Percentiles rank a stretch among this genome's conserved stretches.
phyloP scores from a whole-genome alignment of 2,113 vertebrate genomes.

The Xiphophorus couchianus region DNA sequence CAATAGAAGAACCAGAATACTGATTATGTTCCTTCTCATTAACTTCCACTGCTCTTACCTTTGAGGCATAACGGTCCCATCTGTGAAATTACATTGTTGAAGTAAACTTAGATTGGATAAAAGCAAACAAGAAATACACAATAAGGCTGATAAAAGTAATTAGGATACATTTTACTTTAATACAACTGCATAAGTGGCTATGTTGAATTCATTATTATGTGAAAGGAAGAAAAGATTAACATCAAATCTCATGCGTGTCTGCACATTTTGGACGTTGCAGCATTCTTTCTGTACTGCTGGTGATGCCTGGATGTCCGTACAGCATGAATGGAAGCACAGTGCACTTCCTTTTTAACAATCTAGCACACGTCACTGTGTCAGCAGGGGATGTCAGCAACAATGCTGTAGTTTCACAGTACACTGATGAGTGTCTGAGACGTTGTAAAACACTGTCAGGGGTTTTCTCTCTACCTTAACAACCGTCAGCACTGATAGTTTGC shows the following conservation, averaged over 20 bases:
- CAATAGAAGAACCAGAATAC: not conserved
- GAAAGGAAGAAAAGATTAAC: not conserved
- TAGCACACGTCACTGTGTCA: slow-evolving; percentile 37
- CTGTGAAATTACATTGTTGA: not conserved
- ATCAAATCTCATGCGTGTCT: not conserved
- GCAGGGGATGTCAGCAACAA: slow-evolving; percentile 34
- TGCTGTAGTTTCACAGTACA: slow-evolving; percentile 22
- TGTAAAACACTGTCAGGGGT: slow-evolving; percentile 31
- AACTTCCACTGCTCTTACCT: not conserved
- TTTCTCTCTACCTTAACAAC: slow-evolving; percentile 31
- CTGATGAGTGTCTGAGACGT: slow-evolving; percentile 41
- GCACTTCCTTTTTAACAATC: slow-evolving; percentile 48
- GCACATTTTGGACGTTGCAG: not conserved
- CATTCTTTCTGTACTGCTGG: not conserved
- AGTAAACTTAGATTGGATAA: not conserved
- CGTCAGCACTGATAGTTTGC: slow-evolving; percentile 14
- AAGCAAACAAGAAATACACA: not conserved
- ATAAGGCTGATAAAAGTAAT: slow-evolving; percentile 1
- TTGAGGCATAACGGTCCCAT: not conserved
- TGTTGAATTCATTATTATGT: not conserved
- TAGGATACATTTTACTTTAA: not conserved
- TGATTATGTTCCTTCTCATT: not conserved
- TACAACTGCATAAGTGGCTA: not conserved
- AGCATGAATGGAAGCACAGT: slow-evolving; percentile 38
- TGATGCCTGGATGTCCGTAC: slow-evolving; percentile 33